phyloP scores from a whole-genome alignment of 2,797 vertebrate genomes.

The Pseudochromis fuscus region DNA sequence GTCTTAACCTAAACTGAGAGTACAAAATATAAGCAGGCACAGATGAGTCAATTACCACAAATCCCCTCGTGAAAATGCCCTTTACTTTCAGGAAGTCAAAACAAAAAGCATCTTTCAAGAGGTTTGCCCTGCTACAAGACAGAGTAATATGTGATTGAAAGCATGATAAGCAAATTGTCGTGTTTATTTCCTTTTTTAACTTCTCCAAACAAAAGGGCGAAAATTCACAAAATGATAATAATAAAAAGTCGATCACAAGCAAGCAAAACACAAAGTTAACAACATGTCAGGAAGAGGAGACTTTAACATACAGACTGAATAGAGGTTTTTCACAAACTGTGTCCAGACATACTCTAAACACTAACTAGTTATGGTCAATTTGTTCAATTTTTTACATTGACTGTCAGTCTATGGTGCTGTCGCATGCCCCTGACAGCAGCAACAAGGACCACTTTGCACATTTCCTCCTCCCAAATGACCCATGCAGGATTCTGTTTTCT shows the following conservation, averaged over 20 bases:
- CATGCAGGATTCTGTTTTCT: slow-evolving; percentile 22
- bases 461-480: neutral
- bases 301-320: neutral
- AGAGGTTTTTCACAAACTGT: neutral
- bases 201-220: too few relatives aligned
- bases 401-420: neutral
- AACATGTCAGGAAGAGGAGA: neutral
- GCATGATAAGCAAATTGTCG: neutral
- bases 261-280: neutral
- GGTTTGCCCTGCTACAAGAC: slow-evolving; percentile 14
- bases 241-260: neutral
- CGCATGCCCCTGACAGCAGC: slow-evolving; percentile 10
- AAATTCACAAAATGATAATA: too few relatives aligned
- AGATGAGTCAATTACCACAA: slow-evolving; percentile 57
- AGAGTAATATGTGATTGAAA: neutral
- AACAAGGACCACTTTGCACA: neutral
- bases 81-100: slow-evolving; percentile 42
- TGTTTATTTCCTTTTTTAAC: neutral
- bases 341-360: neutral
- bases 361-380: neutral
- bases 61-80: slow-evolving; percentile 37
- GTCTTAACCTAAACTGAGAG: slow-evolving; percentile 32
- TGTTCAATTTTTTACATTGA: neutral
- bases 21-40: slow-evolving; percentile 27
- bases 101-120: neutral